A percentile compares a stretch with the other conserved stretches of the same genome.
These are phyloP conservation scores for Oscheius sp. DNA, from an alignment of 2,888 invertebrate species.

Conservation along the genomic window DNA sequence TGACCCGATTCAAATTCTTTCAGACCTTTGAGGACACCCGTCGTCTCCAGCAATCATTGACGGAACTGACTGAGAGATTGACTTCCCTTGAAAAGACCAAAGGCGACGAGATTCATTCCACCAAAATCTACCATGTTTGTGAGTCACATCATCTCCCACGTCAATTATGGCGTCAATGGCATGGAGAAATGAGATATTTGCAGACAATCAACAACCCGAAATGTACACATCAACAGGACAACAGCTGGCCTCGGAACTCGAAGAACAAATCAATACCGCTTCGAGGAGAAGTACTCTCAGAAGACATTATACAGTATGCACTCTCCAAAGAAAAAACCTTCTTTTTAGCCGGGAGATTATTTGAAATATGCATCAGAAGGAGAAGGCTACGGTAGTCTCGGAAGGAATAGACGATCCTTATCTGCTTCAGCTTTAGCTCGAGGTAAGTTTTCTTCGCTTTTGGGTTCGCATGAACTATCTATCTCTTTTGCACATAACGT, in stretches of 20 bases:
- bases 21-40: slow-evolving; percentile 64
- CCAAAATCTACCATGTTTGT: slow-evolving; percentile 71
- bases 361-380: slow-evolving; percentile 66
- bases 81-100: slow-evolving; percentile 65
- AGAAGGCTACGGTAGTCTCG: slow-evolving; percentile 66
- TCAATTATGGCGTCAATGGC: neutral
- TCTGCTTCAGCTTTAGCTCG: slow-evolving; percentile 68
- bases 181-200: slow-evolving; percentile 14
- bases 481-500: slow-evolving; percentile 16
- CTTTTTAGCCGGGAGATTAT: slow-evolving; percentile 66
- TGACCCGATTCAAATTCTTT: neutral
- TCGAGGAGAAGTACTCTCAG: slow-evolving; percentile 67
- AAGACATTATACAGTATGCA: slow-evolving; percentile 68
- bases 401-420: slow-evolving; percentile 64
- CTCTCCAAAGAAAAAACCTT: neutral
- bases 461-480: neutral
- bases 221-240: slow-evolving; percentile 58
- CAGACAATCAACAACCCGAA: slow-evolving; percentile 70
- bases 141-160: slow-evolving; percentile 44
- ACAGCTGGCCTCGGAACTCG: slow-evolving; percentile 68
- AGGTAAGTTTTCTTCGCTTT: slow-evolving; percentile 49
- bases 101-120: slow-evolving; percentile 70
- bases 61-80: slow-evolving; percentile 68
- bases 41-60: slow-evolving; percentile 65
- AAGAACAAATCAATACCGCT: slow-evolving; percentile 59